Evolutionary conservation across 2,113 vertebrate genomes (phyloP).

Genomic region (Odobenus rosmarus): DNA sequence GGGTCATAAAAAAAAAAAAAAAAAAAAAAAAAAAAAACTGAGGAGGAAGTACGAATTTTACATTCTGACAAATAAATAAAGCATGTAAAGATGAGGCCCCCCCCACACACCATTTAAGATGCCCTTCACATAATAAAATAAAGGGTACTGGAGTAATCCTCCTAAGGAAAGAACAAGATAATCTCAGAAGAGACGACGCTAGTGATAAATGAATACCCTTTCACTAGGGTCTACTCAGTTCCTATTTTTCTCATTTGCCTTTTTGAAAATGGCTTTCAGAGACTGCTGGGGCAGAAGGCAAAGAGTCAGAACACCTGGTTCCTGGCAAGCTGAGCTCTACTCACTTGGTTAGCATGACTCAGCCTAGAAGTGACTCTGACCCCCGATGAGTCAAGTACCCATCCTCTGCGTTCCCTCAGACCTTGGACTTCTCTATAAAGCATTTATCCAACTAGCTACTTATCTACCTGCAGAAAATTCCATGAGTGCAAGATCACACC

Average conservation of each 20-base stretch:
- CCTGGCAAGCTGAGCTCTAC: neutral
- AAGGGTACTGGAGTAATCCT: neutral
- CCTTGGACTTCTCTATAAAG: neutral
- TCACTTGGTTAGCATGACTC: neutral
- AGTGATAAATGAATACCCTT: neutral
- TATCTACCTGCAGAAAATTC: neutral
- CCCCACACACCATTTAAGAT: neutral
- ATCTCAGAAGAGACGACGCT: neutral
- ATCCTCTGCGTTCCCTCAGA: neutral
- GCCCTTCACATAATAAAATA: neutral
- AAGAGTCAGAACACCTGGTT: conserved; percentile 31
- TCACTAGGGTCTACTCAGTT: neutral
- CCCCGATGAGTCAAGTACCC: neutral
- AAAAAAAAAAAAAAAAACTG: neutral
- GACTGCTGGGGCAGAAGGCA: neutral
- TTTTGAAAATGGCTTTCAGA: conserved; percentile 36
- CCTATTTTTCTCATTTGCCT: conserved; percentile 20
- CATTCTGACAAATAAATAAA: conserved; percentile 6
- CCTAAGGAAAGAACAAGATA: neutral
- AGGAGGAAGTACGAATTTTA: neutral
- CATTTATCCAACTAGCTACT: neutral
- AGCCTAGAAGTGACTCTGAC: neutral
- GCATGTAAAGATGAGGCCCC: neutral
- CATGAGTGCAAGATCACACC: neutral
- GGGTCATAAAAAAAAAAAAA: neutral